Percentiles rank a stretch among this genome's conserved stretches.
phyloP scores from a whole-genome alignment of 2,888 invertebrate species.

The Galerucella calmariensis region DNA sequence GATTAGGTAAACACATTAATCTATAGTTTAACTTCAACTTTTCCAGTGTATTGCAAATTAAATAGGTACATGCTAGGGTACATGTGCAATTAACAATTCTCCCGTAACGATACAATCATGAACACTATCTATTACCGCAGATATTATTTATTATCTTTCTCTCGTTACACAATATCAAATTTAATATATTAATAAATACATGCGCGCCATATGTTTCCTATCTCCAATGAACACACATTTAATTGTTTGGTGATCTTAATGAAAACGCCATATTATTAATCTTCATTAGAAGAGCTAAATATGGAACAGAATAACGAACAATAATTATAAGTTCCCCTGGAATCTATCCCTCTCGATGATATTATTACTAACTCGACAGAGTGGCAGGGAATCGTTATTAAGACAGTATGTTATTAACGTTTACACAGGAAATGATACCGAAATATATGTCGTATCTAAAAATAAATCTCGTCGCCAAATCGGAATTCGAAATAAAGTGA shows the following conservation, averaged over 20 bases:
- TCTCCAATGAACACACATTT: slow-evolving; percentile 15
- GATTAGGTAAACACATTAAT: background rate
- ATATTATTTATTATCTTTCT: slow-evolving; percentile 13
- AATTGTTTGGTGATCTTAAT: slow-evolving; percentile 21
- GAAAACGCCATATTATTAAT: slow-evolving; percentile 50
- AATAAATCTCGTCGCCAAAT: slow-evolving; percentile 34
- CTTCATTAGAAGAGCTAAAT: slow-evolving; percentile 57
- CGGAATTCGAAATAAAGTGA: slow-evolving; percentile 28
- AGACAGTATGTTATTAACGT: slow-evolving; percentile 39
- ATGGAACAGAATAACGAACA: slow-evolving; percentile 52
- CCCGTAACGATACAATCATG: slow-evolving; percentile 6
- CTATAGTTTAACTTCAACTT: too few species aligned
- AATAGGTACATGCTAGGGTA: background rate
- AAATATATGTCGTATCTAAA: slow-evolving; percentile 28
- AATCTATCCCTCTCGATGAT: background rate
- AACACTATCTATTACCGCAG: slow-evolving; percentile 14
- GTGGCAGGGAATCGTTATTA: slow-evolving; percentile 24
- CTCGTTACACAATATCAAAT: slow-evolving; percentile 20
- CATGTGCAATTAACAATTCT: slow-evolving; percentile 8
- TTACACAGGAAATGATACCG: slow-evolving; percentile 40
- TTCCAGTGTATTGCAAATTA: background rate
- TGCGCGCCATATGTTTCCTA: slow-evolving; percentile 12
- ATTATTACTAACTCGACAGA: slow-evolving; percentile 5
- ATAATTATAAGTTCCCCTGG: slow-evolving; percentile 18
- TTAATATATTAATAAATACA: slow-evolving; percentile 18